Evolutionary conservation across 1,140 invertebrate genomes (phyloP).

Genomic region (Augochlora pura): DNA sequence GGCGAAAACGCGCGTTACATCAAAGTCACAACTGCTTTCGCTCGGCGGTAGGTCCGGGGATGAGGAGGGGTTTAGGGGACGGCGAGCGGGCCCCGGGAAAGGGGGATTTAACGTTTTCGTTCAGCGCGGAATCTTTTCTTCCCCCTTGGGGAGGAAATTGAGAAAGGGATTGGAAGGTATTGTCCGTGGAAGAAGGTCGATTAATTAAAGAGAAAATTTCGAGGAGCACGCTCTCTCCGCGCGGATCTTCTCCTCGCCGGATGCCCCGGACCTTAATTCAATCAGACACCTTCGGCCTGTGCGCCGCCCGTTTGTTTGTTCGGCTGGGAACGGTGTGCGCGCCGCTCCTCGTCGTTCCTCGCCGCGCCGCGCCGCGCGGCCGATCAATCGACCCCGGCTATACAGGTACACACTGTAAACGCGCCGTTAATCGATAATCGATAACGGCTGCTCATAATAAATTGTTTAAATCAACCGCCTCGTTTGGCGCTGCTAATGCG

Average conservation of each 20-base stretch:
- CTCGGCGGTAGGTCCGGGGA: too few relatives aligned
- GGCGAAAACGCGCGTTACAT: not conserved
- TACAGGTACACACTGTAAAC: conserved; percentile 26
- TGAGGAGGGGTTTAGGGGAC: too few relatives aligned
- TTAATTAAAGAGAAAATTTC: conserved; percentile 2
- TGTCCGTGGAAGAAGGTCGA: not conserved
- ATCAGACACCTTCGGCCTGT: conserved; percentile 29
- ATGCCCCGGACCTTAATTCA: conserved; percentile 20
- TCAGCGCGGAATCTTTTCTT: not conserved
- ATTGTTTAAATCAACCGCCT: conserved; percentile 20
- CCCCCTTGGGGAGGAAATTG: not conserved
- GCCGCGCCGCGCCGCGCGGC: too few relatives aligned
- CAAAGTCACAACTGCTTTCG: not conserved
- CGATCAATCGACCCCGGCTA: conserved; percentile 21
- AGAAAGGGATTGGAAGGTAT: not conserved
- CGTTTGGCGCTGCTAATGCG: not conserved
- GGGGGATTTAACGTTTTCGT: not conserved
- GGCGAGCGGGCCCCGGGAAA: too few relatives aligned
- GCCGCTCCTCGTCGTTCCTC: too few relatives aligned
- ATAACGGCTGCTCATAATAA: conserved; percentile 29
- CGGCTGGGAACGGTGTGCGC: not conserved
- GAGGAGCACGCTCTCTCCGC: not conserved
- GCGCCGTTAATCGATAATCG: conserved; percentile 34
- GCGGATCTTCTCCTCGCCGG: not conserved
- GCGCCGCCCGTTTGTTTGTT: conserved; percentile 24